phyloP scores from a whole-genome alignment of 2,888 invertebrate genomes.

The Polymixis flavicincta region DNA sequence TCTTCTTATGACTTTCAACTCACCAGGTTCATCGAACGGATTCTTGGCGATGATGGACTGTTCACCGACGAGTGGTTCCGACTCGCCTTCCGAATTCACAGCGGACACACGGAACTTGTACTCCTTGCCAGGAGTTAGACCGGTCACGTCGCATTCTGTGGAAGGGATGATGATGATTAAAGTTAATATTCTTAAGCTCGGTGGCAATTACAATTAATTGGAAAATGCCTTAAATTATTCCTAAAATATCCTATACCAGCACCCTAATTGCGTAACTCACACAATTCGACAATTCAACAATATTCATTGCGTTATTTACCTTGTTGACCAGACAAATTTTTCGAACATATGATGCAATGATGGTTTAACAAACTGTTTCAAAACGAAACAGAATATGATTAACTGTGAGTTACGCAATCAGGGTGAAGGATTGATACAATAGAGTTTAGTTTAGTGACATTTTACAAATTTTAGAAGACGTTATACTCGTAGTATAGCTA shows the following conservation, averaged over 20 bases:
- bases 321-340: too few relatives aligned
- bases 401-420: too few relatives aligned
- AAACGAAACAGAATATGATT: too few relatives aligned
- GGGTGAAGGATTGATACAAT: background rate
- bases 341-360: too few relatives aligned
- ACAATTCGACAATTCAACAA: too few relatives aligned
- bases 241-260: background rate
- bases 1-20: constrained; percentile 68
- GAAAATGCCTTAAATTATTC: background rate
- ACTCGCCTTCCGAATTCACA: constrained; percentile 98
- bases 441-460: background rate
- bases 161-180: background rate
- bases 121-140: constrained; percentile 97
- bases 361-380: too few relatives aligned
- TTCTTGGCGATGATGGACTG: constrained; percentile 98
- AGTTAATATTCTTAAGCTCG: background rate
- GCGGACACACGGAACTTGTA: constrained; percentile 99
- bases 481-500: background rate
- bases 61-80: constrained; percentile 96
- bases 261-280: too few relatives aligned
- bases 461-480: background rate
- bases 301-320: too few relatives aligned
- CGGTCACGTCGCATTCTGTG: constrained; percentile 94
- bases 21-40: constrained; percentile 98
- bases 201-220: background rate